phyloP scores from a whole-genome alignment of 64 coral and sea anemone genomes.

The Dendronephthya gigantea region DNA sequence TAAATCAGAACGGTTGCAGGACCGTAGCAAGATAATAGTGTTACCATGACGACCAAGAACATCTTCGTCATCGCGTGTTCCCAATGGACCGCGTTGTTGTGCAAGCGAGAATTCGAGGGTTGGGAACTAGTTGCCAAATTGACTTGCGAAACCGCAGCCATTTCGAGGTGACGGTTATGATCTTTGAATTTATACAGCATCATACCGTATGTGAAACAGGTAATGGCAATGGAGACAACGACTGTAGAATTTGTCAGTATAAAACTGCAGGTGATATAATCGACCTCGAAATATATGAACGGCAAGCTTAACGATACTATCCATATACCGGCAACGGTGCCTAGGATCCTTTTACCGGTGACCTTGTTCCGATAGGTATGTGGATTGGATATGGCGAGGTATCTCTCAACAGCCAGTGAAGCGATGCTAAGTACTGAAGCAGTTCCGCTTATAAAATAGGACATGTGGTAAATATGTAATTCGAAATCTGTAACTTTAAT shows the following conservation, averaged over 20 bases:
- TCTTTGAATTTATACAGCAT: conserved; percentile 39
- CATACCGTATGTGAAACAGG: conserved; percentile 32
- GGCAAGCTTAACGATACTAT: conserved; percentile 18
- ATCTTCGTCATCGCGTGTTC: conserved; percentile 46
- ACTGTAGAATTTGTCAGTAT: conserved; percentile 58
- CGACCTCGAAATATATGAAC: conserved; percentile 32
- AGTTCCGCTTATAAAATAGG: conserved; percentile 85
- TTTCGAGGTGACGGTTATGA: conserved; percentile 24
- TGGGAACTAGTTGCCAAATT: neutral
- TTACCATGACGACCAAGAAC: conserved; percentile 40
- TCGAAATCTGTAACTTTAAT: conserved; percentile 16
- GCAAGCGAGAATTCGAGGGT: neutral
- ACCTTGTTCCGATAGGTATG: conserved; percentile 40
- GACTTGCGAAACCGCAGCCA: neutral
- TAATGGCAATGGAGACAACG: conserved; percentile 2
- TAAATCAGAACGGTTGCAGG: conserved; percentile 50
- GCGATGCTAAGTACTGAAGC: conserved; percentile 79
- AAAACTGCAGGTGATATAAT: conserved; percentile 41
- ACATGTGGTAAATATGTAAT: conserved; percentile 50
- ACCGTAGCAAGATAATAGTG: conserved; percentile 42
- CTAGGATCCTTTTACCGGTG: conserved; percentile 3
- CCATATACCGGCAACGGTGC: conserved; percentile 29
- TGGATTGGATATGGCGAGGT: conserved; percentile 39
- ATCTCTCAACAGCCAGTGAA: conserved; percentile 54
- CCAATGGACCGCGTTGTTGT: conserved; percentile 12